phyloP scores from a whole-genome alignment of 2,888 invertebrate species.

The Tinea semifulvella region DNA sequence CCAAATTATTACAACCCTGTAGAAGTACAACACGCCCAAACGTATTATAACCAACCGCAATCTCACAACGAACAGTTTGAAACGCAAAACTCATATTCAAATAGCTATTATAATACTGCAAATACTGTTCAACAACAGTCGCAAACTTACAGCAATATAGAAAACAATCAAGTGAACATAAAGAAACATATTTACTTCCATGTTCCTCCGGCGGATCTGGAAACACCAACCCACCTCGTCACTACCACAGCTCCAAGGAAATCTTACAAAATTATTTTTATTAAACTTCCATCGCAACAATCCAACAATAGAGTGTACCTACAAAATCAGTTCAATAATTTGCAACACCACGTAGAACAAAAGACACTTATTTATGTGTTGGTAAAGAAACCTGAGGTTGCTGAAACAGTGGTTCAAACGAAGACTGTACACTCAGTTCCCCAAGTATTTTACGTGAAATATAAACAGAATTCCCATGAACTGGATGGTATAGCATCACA shows the following conservation, averaged over 20 bases:
- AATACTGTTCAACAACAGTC: not conserved
- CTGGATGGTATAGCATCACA: conserved; percentile 15
- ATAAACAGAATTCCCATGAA: conserved; percentile 69
- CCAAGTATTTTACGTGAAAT: conserved; percentile 79
- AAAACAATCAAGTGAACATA: conserved; percentile 38
- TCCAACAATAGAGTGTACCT: conserved; percentile 30
- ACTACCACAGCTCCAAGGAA: conserved; percentile 66
- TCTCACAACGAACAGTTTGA: not conserved
- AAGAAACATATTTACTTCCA: conserved; percentile 80
- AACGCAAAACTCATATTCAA: not conserved
- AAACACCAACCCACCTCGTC: conserved; percentile 51
- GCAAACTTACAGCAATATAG: not conserved
- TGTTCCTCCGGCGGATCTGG: conserved; percentile 75
- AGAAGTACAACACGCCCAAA: not conserved
- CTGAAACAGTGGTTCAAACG: conserved; percentile 71
- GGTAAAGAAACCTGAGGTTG: conserved; percentile 75
- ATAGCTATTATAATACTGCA: not conserved
- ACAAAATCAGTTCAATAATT: conserved; percentile 65
- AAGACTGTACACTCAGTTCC: conserved; percentile 71
- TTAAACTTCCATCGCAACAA: conserved; percentile 75
- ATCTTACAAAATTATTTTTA: conserved; percentile 79
- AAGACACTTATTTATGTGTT: conserved; percentile 79
- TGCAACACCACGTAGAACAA: conserved; percentile 69
- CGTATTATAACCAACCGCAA: not conserved
- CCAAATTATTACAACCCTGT: not conserved